Percentiles rank a stretch among this genome's conserved stretches.
These are phyloP conservation scores for Acyrthosiphon pisum DNA, from an alignment of 1,140 invertebrate genomes.

Conservation along the genomic window DNA sequence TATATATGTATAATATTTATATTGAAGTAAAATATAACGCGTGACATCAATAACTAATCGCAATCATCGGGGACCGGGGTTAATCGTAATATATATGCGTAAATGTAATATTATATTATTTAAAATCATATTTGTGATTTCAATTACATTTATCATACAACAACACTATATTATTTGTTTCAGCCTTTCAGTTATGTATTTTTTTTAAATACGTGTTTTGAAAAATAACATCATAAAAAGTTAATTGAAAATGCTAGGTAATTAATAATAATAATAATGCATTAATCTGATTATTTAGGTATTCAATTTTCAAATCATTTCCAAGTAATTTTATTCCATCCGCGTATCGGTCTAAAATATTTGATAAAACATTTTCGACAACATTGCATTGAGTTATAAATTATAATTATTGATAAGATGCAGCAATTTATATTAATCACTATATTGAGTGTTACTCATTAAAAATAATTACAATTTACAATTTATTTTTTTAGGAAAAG, in stretches of 20 bases:
- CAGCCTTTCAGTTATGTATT: not conserved
- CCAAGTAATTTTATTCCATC: no score
- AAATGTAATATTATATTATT: not conserved
- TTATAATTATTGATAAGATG: no score
- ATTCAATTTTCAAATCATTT: not conserved
- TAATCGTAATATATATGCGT: no score
- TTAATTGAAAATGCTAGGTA: not conserved
- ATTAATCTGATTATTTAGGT: not conserved
- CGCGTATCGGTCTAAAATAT: no score
- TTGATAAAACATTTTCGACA: no score
- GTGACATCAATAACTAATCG: no score
- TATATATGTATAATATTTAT: not conserved
- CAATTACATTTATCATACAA: not conserved
- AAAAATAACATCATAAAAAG: not conserved
- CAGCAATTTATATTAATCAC: no score
- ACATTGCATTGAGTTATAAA: no score
- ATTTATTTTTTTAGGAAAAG: no score
- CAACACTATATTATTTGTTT: not conserved
- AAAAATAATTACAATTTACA: no score
- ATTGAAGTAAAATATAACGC: not conserved
- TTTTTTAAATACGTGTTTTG: not conserved
- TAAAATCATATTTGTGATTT: not conserved
- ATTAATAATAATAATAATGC: not conserved
- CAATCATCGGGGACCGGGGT: no score
- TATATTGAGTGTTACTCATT: no score